Base-by-base conservation (phyloP, 2,113 vertebrate species). In the Poecilia latipinna region DNA sequence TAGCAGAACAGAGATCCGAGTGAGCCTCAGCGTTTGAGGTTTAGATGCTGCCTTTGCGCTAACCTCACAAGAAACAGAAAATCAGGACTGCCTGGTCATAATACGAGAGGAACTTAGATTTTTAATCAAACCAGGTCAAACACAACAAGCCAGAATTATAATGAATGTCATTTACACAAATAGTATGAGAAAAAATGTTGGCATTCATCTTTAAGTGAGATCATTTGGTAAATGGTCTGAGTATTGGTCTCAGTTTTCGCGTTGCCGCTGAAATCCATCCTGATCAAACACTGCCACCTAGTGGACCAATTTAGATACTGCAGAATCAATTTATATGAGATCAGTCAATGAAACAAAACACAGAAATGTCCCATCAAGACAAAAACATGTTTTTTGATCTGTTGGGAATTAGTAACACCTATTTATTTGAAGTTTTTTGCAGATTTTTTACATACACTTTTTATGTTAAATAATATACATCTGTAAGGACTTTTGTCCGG, bases 201-300 rank as follows among this genome's bases (percentile, higher is more conserved):
- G 2, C 24, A 3, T 10, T n/a, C 5, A 8, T 57, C 24, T 31
- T 61, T 64, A 24, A 69, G 44, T 29, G 8, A 66, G 31, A 33
- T 12, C 0, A 2, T 19, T 0, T 74, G 81, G 76, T 65, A 68
- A 79, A 74, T 77, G 15, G 12, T 26, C 63, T 0, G 24, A 26
- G 61, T 75, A 35, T 35, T 35, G 76, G 57, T 51, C 54, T 13
- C 1, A 76, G 44, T 71, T 80, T 51, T 60, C 12, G 33, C 64
- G 6, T 31, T 0, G 28, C n/a, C 15, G 60, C 54, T 65, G 31
- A 62, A 11, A 13, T 26, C 24, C 35, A 31, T 64, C n/a, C 63
- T 83, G 75, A 69, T 70, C 37, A 72, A 80, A 93, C 44, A 91
- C 88, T 84, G 68, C 92, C 92, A 82, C 80, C 91, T 75, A 78